Evolutionary conservation across 64 coral and sea anemone genomes (phyloP), one percentile per base, ranked within the genome.

Genomic region (Catalaphyllia jardinei): DNA sequence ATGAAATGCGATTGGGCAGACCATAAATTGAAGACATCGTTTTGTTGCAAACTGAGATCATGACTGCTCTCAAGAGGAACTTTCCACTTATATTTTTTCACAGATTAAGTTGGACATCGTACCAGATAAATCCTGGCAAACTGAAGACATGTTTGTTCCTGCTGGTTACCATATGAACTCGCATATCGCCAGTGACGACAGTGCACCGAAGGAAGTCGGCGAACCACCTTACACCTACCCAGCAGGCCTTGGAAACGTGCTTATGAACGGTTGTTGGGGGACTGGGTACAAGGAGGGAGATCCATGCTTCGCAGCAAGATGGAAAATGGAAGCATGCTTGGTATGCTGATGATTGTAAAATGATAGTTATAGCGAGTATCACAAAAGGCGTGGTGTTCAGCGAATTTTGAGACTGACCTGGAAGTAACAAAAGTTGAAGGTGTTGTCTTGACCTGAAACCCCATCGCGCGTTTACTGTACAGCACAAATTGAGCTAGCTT

Each of bases 231-330:
- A 82, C 13, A 72, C 27, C 0, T 90, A 82, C 38, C 62, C 88
- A 31, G 65, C 61, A 69, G 88, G 88, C 31, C 19, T 82, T 38
- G 88, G 88, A 8, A 69, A 61, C 62, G 63, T 82, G 31, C 11
- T 90, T 8, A 90, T 90, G 88, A 90, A 90, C 31, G 88, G 88
- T 27, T 90, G 88, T 57, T 90, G 22, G n/a, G 88, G 88, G 33
- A 82, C 76, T 82, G 88, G 88, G 50, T 90, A 90, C 51, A 29
- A 90, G 28, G 28, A 22, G 50, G 77, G 77, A 4, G 88, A 90
- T 67, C 77, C 77, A 2, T 90, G 88, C 13, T 90, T 82, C 29
- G 73, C 42, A 0, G 86, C 86, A 22, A 74, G 46, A 31, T 73
- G 73, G 73, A 59, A 67, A 50, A 31, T 62, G 20, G 57, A 74